A percentile compares a stretch with the other conserved stretches of the same genome.
These are phyloP conservation scores for Chaetodon trifasciatus DNA, from an alignment of 2,797 vertebrate species.

Conservation along the genomic window DNA sequence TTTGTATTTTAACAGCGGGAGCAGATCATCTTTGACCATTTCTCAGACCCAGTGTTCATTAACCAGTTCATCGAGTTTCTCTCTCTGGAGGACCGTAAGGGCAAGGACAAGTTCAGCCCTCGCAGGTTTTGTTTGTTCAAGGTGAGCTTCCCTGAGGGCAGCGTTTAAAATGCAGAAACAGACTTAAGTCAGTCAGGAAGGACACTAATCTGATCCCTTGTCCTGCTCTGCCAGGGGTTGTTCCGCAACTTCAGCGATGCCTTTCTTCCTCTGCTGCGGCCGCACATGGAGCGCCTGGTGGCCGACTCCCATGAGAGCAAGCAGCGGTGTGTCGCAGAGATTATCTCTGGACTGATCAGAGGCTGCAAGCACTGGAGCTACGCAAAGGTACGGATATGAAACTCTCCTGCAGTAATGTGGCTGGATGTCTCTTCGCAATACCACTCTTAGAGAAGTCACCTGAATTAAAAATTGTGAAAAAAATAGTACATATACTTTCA, in stretches of 20 bases:
- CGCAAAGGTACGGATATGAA: conserved; percentile 69
- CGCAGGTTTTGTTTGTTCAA: conserved; percentile 98
- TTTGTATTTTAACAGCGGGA: conserved; percentile 87
- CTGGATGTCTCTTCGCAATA: not conserved
- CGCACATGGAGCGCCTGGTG: conserved; percentile 94
- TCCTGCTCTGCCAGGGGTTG: conserved; percentile 86
- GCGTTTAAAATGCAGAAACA: not conserved
- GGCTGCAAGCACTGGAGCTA: conserved; percentile 95
- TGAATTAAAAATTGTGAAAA: too few species aligned
- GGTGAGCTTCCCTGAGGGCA: conserved; percentile 81
- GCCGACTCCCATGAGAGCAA: conserved; percentile 95
- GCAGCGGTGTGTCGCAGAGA: conserved; percentile 96
- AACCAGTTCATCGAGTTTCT: conserved; percentile 96
- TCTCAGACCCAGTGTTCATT: conserved; percentile 94
- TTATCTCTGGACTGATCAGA: conserved; percentile 96
- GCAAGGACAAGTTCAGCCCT: conserved; percentile 98
- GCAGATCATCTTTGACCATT: conserved; percentile 96
- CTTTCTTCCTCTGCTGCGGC: conserved; percentile 91
- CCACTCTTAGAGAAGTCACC: not conserved
- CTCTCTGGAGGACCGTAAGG: conserved; percentile 97
- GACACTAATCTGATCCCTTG: not conserved
- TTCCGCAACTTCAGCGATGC: conserved; percentile 95
- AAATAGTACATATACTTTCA: not conserved
- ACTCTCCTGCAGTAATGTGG: not conserved
- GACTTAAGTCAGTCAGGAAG: not conserved